Evolutionary conservation across 2,888 invertebrate species (phyloP).

Genomic region (Tipula unca): DNA sequence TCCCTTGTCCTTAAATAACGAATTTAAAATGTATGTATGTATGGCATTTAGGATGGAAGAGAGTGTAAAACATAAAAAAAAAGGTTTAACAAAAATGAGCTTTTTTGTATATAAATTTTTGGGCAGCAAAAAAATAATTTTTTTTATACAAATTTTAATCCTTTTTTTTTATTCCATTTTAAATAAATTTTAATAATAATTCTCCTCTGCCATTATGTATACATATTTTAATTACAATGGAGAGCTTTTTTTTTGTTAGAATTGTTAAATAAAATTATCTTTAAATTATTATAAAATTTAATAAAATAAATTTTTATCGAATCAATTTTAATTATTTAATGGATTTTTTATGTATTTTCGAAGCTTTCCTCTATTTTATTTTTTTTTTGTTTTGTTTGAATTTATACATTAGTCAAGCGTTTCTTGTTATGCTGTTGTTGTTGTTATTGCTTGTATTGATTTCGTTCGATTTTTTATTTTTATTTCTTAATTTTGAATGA

Average conservation of each 20-base stretch:
- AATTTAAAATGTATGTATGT: neutral
- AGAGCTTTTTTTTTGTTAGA: neutral
- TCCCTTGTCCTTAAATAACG: neutral
- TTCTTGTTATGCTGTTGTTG: no score
- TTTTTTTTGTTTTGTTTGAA: neutral
- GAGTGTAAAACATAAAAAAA: neutral
- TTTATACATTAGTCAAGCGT: neutral
- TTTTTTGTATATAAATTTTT: neutral
- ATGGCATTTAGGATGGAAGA: neutral
- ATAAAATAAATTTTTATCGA: neutral
- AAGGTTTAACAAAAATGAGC: neutral
- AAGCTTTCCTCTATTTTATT: no score
- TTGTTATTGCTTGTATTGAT: neutral
- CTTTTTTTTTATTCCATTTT: neutral
- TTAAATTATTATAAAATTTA: neutral
- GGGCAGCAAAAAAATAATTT: neutral
- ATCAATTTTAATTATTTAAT: constrained; percentile 2
- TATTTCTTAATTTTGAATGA: neutral
- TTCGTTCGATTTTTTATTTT: neutral
- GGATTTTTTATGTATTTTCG: neutral
- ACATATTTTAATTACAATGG: constrained; percentile 3
- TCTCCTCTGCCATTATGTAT: neutral
- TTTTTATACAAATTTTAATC: neutral
- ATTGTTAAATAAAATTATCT: neutral
- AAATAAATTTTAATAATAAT: neutral